These are phyloP conservation scores for Ethmia dodecea DNA, from an alignment of 2,888 invertebrate genomes.

Conservation along the genomic window DNA sequence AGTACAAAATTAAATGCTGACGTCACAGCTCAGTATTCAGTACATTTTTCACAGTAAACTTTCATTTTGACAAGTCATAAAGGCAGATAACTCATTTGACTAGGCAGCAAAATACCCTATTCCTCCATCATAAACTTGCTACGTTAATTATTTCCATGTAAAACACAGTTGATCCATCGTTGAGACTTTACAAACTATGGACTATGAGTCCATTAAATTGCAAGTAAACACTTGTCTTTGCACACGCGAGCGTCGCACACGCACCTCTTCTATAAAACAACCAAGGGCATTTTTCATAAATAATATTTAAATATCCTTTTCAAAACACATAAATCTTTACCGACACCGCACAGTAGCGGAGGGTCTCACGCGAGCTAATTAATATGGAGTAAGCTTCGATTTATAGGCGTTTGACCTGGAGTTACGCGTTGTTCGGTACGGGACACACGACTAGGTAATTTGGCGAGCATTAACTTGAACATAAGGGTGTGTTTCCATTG, in stretches of 20 bases:
- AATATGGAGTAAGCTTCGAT: constrained; percentile 65
- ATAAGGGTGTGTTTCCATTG: no score
- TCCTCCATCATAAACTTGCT: no score
- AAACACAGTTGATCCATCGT: no score
- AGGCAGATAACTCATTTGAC: no score
- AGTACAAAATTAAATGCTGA: no score
- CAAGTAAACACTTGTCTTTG: constrained; percentile 1
- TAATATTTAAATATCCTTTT: constrained; percentile 47
- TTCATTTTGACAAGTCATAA: no score
- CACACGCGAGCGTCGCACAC: constrained; percentile 2
- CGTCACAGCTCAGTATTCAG: no score
- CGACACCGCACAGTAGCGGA: constrained; percentile 51
- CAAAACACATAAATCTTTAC: constrained; percentile 46
- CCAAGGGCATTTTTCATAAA: constrained; percentile 13
- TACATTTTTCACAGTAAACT: no score
- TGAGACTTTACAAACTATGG: no score
- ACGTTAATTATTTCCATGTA: no score
- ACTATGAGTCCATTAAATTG: constrained; percentile 10
- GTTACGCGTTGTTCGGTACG: constrained; percentile 26
- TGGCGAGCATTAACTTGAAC: no score
- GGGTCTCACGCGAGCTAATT: constrained; percentile 62
- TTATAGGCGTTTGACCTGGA: constrained; percentile 42
- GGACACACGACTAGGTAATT: constrained; percentile 18
- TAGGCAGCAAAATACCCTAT: no score
- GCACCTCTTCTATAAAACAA: constrained; percentile 6